A percentile compares a stretch with the other conserved stretches of the same genome.
Conservation (phyloP, 2,113 vertebrate genomes). For the Thunnus thynnus region DNA sequence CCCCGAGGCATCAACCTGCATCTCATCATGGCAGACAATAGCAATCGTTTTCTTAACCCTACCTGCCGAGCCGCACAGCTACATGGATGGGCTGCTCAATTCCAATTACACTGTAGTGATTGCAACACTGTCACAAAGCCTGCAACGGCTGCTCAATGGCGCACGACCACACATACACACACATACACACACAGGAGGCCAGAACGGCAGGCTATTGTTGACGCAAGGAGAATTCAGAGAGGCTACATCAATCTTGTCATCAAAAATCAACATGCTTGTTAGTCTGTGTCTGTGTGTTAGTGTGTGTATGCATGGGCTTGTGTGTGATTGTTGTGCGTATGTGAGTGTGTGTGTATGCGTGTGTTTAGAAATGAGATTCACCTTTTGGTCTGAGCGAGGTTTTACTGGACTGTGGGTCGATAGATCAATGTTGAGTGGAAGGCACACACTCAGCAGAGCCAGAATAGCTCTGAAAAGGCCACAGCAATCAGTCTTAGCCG, state of each 20-base stretch:
- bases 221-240: slow-evolving; percentile 59
- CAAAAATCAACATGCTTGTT: slow-evolving; percentile 76
- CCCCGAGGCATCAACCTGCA: slow-evolving; percentile 40
- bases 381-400: slow-evolving; percentile 75
- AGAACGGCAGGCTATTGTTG: slow-evolving; percentile 60
- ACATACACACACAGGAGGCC: slow-evolving; percentile 10
- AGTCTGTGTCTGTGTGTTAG: slow-evolving; percentile 51
- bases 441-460: slow-evolving; percentile 80
- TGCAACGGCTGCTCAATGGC: slow-evolving; percentile 40
- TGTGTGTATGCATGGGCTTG: not conserved
- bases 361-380: slow-evolving; percentile 68
- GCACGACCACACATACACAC: slow-evolving; percentile 33
- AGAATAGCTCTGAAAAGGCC: slow-evolving; percentile 81
- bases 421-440: slow-evolving; percentile 80
- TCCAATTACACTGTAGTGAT: slow-evolving; percentile 76
- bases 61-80: slow-evolving; percentile 45
- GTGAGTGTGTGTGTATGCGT: slow-evolving; percentile 29
- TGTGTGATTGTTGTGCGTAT: slow-evolving; percentile 1
- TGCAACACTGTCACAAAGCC: slow-evolving; percentile 57
- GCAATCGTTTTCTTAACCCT: slow-evolving; percentile 57
- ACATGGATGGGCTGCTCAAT: slow-evolving; percentile 74
- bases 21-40: slow-evolving; percentile 67
- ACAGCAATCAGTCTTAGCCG: slow-evolving; percentile 76
- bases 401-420: slow-evolving; percentile 79
- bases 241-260: slow-evolving; percentile 78